Base-by-base conservation (phyloP, 2,797 vertebrate species). In the Sebastiscus tertius region DNA sequence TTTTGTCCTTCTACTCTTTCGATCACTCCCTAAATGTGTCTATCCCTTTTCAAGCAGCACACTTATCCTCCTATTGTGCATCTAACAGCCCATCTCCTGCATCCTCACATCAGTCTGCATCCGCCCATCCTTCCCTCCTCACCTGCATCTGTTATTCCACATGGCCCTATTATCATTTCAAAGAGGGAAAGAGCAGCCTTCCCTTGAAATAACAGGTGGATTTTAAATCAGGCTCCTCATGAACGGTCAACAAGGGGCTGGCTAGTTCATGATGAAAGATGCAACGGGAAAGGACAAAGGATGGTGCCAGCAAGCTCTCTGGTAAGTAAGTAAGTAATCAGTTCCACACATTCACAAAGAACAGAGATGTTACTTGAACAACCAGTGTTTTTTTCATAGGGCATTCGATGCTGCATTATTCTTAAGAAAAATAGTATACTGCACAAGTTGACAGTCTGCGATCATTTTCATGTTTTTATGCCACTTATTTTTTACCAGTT, bases 161-260 rank as follows among this genome's bases (percentile, higher is more conserved):
- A 86, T 90, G 90, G 82, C 54, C 65, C 27, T 29, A 94, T 95
- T 95, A 94, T 88, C 90, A 95, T 95, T 94, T 96, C 93, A 95
- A 95, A 95, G 90, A 39, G 66, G 76, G 80, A 83, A 84, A 79
- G 77, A 77, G 27, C 61, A 76, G 79, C 64, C 70, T 75, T 86
- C 81, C 87, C 78, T 83, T 80, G 79, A 90, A 89, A 92, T 88
- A 81, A 73, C 62, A 82, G 14, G 33, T 54, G 77, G 79, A 86
- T 92, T 93, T 92, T 72, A 86, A 93, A 93, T 88, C 75, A 84
- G 80, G 72, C 9, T 84, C 66, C 77, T 87, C 79, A 76, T 85
- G 84, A 86, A 90, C 66, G 79, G 83, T 89, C 87, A 91, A 85
- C 75, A 76, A 80, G 69, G 52, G 68, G 72, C 55, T 52, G 58